phyloP scores from a whole-genome alignment of 2,888 invertebrate genomes.

The Agrochola lota region DNA sequence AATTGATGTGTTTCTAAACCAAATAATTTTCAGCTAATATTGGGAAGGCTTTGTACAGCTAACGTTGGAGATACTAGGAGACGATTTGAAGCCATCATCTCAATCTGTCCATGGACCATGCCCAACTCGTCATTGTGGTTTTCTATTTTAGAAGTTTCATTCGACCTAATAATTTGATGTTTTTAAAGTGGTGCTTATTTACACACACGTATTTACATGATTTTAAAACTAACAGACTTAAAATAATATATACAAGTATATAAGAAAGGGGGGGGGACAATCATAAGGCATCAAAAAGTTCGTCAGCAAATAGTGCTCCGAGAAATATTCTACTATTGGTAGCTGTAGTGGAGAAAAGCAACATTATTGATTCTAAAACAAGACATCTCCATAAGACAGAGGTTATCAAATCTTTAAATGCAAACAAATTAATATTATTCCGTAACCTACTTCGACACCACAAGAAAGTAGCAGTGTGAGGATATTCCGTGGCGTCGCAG shows the following conservation, averaged over 20 bases:
- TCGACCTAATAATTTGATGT: background rate
- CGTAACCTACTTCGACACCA: constrained; percentile 65
- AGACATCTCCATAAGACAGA: background rate
- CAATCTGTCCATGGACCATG: background rate
- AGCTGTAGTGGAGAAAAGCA: background rate
- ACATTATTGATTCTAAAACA: background rate
- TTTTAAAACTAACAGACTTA: no score
- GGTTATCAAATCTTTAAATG: constrained; percentile 14
- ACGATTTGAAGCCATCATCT: background rate
- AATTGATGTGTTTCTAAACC: constrained; percentile 6
- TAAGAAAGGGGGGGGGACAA: no score
- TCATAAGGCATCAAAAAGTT: no score
- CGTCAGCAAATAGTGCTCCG: background rate
- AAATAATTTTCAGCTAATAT: constrained; percentile 1
- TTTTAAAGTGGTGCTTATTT: background rate
- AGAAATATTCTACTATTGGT: background rate
- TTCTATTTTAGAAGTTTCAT: constrained; percentile 11
- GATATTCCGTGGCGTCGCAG: constrained; percentile 79
- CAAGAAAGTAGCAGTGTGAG: constrained; percentile 69
- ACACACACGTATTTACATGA: no score
- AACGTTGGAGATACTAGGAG: background rate
- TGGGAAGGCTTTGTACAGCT: background rate
- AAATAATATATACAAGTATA: no score
- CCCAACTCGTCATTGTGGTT: constrained; percentile 3
- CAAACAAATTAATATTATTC: constrained; percentile 54